phyloP scores from a whole-genome alignment of 2,888 invertebrate genomes.

The Pimpla rufipes region DNA sequence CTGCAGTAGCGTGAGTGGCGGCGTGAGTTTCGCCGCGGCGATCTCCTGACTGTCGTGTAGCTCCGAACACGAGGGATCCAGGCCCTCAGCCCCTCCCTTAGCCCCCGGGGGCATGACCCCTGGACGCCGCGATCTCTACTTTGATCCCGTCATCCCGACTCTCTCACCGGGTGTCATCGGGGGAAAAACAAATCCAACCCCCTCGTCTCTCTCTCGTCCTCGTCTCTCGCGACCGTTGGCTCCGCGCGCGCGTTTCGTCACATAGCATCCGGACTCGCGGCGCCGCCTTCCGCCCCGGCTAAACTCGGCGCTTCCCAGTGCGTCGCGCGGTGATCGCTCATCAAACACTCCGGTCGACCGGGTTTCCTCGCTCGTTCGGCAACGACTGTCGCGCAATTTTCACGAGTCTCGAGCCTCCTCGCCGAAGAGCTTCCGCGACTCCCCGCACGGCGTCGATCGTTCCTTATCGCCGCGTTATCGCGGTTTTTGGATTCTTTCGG shows the following conservation, averaged over 20 bases:
- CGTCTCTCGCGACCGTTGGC: neutral
- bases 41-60: conserved; percentile 81
- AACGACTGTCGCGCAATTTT: neutral
- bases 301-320: neutral
- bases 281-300: neutral
- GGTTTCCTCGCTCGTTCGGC: neutral
- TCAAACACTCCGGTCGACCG: conserved; percentile 13
- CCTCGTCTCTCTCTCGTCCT: neutral
- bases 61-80: conserved; percentile 83
- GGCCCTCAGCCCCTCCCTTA: conserved; percentile 82
- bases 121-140: conserved; percentile 36
- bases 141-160: conserved; percentile 55
- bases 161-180: conserved; percentile 42
- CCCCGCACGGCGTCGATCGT: too few species aligned
- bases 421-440: too few species aligned
- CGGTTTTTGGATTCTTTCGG: neutral
- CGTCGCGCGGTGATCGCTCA: conserved; percentile 10
- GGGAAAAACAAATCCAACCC: neutral
- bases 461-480: conserved; percentile 18
- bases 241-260: conserved; percentile 20
- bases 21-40: conserved; percentile 71
- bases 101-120: conserved; percentile 84
- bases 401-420: too few species aligned
- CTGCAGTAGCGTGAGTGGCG: conserved; percentile 76
- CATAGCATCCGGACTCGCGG: conserved; percentile 32